Base-by-base conservation (phyloP, 1,140 invertebrate species). In the Lasioglossum albipes region DNA sequence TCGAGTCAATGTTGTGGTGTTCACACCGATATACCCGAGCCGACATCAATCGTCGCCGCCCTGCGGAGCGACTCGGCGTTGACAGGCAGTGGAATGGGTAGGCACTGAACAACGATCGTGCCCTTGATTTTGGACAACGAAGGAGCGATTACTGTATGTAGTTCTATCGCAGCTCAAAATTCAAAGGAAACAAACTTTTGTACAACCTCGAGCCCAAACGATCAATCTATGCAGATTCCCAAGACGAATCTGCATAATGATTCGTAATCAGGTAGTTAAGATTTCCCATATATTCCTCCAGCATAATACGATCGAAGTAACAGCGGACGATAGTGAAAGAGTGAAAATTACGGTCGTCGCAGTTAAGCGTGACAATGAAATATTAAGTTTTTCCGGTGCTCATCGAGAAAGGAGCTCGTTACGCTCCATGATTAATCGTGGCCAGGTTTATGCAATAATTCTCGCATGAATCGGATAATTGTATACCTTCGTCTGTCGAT, bases 301-400 rank as follows among this genome's bases (percentile, higher is more conserved):
- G 2, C 10, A 12, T 10, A 12, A 9, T 20, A 3, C 12, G 5
- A 54, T 20, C 18, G 57, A n/a, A 6, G 20, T 9, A n/a, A 59
- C 7, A 59, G n/a, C 52, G 16, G 52, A 9, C 18, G 57, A n/a
- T 59, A 59, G 57, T 59, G 57, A 59, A 59, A 59, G 57, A 59
- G 20, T 9, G 57, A n/a, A 59, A n/a, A 59, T 59, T 59, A 59
- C 57, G n/a, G 7, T 59, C 6, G 57, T n/a, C 7, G n/a, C 57
- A n/a, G 57, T n/a, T 78, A 52, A 59, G 42, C 59, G 27, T 64
- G 76, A 61, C 68, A 78, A 49, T 78, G 76, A 78, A 70, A 78
- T 71, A 71, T 78, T 71, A 71, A 71, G 49, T 62, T 64, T 59
- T 64, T 54, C 7, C 42, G 20, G 6, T 41, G 22, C 27, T 18